Conservation (phyloP, 2,797 vertebrate species). For the Telmatherina bonti region DNA sequence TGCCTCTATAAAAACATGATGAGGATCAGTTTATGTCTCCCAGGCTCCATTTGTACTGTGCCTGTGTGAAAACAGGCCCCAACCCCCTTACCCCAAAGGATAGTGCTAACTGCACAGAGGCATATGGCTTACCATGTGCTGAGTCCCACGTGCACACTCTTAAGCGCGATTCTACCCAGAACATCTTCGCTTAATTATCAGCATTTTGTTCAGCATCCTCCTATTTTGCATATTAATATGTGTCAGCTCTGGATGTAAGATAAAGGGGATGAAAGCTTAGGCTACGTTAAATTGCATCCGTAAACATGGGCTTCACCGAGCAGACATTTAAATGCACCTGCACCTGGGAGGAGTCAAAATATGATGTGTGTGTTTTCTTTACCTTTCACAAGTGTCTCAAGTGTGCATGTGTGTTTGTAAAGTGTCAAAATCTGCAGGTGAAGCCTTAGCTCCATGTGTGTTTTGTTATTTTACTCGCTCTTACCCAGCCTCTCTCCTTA, state of each 20-base stretch:
- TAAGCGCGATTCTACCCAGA: constrained; percentile 84
- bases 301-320: constrained; percentile 42
- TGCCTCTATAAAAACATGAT: constrained; percentile 64
- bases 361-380: constrained; percentile 60
- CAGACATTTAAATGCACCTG: constrained; percentile 28
- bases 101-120: constrained; percentile 77
- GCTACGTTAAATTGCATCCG: constrained; percentile 46
- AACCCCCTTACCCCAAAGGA: constrained; percentile 73
- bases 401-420: constrained; percentile 44
- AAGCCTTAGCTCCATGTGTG: background rate
- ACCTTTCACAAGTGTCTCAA: constrained; percentile 61
- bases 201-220: constrained; percentile 87
- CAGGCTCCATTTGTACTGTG: constrained; percentile 63
- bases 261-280: constrained; percentile 67
- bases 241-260: constrained; percentile 75
- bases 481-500: constrained; percentile 25
- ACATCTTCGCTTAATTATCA: constrained; percentile 89
- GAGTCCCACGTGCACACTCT: constrained; percentile 84
- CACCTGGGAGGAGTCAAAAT: constrained; percentile 52
- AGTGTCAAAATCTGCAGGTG: constrained; percentile 42
- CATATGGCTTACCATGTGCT: constrained; percentile 90
- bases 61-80: constrained; percentile 52
- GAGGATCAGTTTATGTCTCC: constrained; percentile 65
- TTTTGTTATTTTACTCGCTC: constrained; percentile 21
- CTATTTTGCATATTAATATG: constrained; percentile 88